Percentiles rank a stretch among this genome's conserved stretches.
These are phyloP conservation scores for Myripristis murdjan DNA, from an alignment of 2,797 vertebrate genomes.

Conservation along the genomic window DNA sequence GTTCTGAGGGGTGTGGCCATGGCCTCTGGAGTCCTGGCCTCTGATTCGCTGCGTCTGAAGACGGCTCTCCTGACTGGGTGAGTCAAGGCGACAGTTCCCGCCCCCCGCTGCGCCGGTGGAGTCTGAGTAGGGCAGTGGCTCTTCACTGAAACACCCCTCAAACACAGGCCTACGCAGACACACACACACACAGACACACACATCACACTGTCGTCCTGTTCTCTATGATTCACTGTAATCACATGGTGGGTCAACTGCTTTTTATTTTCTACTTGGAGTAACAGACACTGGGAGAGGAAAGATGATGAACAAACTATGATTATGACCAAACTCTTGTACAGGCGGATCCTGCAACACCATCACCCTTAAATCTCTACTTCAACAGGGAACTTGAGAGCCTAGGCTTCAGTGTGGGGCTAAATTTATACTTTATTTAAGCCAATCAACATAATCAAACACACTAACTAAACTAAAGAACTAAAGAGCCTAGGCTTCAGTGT, in stretches of 20 bases:
- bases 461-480: too few relatives aligned
- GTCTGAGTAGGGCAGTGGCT: constrained; percentile 95
- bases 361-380: constrained; percentile 93
- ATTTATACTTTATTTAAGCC: too few relatives aligned
- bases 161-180: constrained; percentile 86
- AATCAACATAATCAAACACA: too few relatives aligned
- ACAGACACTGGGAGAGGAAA: constrained; percentile 8
- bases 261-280: constrained; percentile 23
- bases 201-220: constrained; percentile 3
- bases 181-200: constrained; percentile 18
- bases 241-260: constrained; percentile 40
- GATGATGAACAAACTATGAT: constrained; percentile 25
- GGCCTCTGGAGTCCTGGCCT: constrained; percentile 90
- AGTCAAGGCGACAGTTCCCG: constrained; percentile 92
- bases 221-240: constrained; percentile 17
- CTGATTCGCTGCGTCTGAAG: constrained; percentile 93
- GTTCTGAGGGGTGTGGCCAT: constrained; percentile 94
- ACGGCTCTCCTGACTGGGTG: constrained; percentile 92
- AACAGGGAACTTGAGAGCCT: too few relatives aligned
- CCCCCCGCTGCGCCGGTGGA: constrained; percentile 93
- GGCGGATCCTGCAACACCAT: constrained; percentile 43
- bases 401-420: too few relatives aligned
- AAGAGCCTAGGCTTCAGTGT: too few relatives aligned
- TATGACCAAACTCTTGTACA: background rate
- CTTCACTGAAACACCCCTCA: constrained; percentile 97